Percentiles rank a stretch among this genome's conserved stretches.
These are phyloP conservation scores for Bolborhynchus lineola DNA, from an alignment of 2,113 vertebrate species.

Conservation along the genomic window DNA sequence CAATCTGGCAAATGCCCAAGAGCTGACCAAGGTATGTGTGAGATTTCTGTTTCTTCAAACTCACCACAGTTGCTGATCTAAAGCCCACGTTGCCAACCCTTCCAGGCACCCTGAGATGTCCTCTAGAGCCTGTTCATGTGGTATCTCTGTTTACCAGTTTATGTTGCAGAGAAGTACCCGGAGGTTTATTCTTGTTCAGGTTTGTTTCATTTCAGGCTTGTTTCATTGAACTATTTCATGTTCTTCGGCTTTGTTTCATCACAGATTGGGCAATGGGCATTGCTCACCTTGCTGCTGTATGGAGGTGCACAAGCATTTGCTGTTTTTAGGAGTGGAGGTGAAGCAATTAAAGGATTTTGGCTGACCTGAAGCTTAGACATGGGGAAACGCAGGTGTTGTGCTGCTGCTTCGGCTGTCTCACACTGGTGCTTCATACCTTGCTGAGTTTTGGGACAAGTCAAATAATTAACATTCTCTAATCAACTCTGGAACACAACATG, in stretches of 20 bases:
- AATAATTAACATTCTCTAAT: background rate
- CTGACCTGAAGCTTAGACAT: background rate
- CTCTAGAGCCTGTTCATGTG: accelerated
- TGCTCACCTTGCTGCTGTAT: background rate
- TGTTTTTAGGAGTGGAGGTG: background rate
- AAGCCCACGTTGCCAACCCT: accelerated
- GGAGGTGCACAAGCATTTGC: background rate
- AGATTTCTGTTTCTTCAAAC: background rate
- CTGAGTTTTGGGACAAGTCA: background rate
- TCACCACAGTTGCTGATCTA: background rate
- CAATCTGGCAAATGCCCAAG: conserved; percentile 94
- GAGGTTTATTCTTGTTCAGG: background rate
- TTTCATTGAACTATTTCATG: background rate
- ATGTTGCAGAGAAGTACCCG: background rate
- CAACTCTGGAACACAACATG: background rate
- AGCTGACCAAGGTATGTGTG: conserved; percentile 88
- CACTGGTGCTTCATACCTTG: background rate
- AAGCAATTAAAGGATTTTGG: background rate
- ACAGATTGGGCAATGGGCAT: background rate
- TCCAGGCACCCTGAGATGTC: background rate
- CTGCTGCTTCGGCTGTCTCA: background rate
- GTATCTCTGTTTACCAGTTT: no score
- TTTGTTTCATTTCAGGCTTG: background rate
- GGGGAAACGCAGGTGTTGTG: background rate
- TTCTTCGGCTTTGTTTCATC: background rate